Evolutionary conservation across 1,140 invertebrate species (phyloP).

Genomic region (Pentalonia nigronervosa): DNA sequence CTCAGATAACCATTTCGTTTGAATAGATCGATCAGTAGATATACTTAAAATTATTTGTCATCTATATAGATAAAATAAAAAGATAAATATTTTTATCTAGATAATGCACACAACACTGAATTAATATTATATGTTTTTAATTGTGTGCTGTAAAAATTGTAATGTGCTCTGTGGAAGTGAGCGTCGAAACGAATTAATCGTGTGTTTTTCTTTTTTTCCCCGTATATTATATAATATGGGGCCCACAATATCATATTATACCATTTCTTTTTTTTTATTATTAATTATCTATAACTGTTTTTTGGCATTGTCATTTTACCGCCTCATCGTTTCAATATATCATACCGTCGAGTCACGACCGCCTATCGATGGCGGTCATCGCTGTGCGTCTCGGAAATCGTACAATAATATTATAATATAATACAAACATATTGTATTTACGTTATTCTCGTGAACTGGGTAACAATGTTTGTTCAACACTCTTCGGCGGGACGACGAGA

Average conservation of each 20-base stretch:
- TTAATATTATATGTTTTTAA: neutral
- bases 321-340: neutral
- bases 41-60: too few relatives aligned
- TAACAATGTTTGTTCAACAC: slow-evolving; percentile 56
- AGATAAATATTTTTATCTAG: too few relatives aligned
- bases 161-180: too few relatives aligned
- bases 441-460: slow-evolving; percentile 47
- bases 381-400: neutral
- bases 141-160: neutral
- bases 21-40: too few relatives aligned
- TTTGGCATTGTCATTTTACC: neutral
- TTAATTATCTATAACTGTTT: neutral
- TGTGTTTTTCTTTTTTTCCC: neutral
- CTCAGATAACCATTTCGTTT: too few relatives aligned
- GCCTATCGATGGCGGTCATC: slow-evolving; percentile 26
- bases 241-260: neutral
- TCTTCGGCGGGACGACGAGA: slow-evolving; percentile 22
- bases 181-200: neutral
- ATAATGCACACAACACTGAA: too few relatives aligned
- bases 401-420: neutral
- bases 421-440: slow-evolving; percentile 31
- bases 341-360: slow-evolving; percentile 34
- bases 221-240: too few relatives aligned
- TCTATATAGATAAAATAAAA: too few relatives aligned
- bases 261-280: neutral